Evolutionary conservation across 2,888 invertebrate genomes (phyloP), one percentile per base, ranked within the genome.

Genomic region (Alloplasta piceator): DNA sequence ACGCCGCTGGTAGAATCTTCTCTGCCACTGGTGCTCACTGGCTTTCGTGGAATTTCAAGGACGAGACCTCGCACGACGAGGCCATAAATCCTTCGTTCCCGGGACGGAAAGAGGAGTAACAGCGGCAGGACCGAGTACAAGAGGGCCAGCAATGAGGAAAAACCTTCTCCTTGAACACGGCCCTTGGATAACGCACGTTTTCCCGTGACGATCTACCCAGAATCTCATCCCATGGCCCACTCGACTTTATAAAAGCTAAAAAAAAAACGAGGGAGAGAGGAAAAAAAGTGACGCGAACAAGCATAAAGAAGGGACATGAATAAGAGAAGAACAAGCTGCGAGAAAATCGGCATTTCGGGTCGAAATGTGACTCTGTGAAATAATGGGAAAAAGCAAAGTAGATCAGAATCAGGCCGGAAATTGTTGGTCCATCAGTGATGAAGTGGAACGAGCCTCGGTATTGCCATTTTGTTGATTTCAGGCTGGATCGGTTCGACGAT

Each of bases 11-110:
- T 26, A 26, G 26, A 71, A 76, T 70, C 55, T 64, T 14, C 26
- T 63, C 55, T 55, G 72, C 76, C 61, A 72, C 77, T 71, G 79
- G 41, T 80, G 76, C 74, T 79, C 52, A 50, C 67, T 82, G 66
- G 81, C 71, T 83, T 85, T 84, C 82, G 77, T 82, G 84, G 83
- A 83, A 84, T 84, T 82, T 84, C 83, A 84, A 85, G 84, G 85
- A 85, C 83, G 78, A 71, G 78, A 78, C 81, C 81, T 78, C 78
- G 81, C 78, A 78, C 78, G 78, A 82, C 81, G 77, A 80, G 83
- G 82, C 82, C 85, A 85, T 85, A 85, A 85, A 85, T 85, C 84
- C 75, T 82, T 84, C 82, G 68, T 61, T 58, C 76, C 70, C 73
- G 66, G 77, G 73, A 81, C 78, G 80, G 74, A 64, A 67, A 26